phyloP scores from a whole-genome alignment of 2,797 vertebrate species.

The Hippopotamyrus pictus region DNA sequence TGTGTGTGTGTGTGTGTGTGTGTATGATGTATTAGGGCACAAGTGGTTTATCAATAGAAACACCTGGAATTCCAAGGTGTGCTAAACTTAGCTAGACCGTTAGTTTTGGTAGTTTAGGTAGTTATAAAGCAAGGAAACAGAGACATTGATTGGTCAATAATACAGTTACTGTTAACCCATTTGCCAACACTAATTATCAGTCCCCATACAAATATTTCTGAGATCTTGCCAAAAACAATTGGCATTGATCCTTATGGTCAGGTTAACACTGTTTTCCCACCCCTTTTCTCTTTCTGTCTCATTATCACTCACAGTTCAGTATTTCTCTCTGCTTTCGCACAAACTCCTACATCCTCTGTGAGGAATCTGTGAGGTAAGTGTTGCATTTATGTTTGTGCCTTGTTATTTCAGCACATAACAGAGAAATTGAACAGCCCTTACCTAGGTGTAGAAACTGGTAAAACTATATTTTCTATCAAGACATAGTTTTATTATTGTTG shows the following conservation, averaged over 20 bases:
- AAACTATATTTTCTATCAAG: not conserved
- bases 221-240: not conserved
- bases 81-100: not conserved
- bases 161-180: not conserved
- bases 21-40: not conserved
- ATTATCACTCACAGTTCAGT: not conserved
- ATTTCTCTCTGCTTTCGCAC: not conserved
- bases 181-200: not conserved
- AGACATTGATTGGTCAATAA: not conserved
- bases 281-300: slow-evolving; percentile 23
- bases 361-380: slow-evolving; percentile 64
- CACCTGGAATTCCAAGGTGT: not conserved
- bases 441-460: not conserved
- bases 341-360: slow-evolving; percentile 47
- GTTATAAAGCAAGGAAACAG: not conserved
- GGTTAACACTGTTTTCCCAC: slow-evolving; percentile 14
- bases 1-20: not conserved
- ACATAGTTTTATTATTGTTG: not conserved
- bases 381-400: slow-evolving; percentile 60
- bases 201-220: slow-evolving; percentile 24
- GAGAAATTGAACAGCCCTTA: slow-evolving; percentile 39
- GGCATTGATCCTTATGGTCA: not conserved
- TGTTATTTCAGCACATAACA: slow-evolving; percentile 46
- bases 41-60: not conserved
- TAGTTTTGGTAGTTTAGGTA: not conserved